Base-by-base conservation (phyloP, 2,888 invertebrate genomes). In the Frankliniella intonsa region DNA sequence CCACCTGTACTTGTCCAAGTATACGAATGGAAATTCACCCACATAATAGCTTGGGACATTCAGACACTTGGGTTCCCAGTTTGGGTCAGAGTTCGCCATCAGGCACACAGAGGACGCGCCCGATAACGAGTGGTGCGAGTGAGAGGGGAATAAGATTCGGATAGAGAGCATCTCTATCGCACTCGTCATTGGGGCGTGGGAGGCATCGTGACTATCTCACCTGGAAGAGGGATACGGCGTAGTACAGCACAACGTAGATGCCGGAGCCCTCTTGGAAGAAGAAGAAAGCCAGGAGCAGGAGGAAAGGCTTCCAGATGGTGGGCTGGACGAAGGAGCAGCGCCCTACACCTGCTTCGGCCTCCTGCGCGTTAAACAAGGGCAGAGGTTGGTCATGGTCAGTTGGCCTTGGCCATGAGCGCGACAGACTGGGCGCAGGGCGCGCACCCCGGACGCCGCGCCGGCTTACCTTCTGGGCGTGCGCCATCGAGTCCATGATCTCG, bases 251-350 rank as follows among this genome's bases (percentile, higher is more conserved):
- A 0, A 93, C 90, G 87, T 94, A 94, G 82, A 94, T 93, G 0
- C 94, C 94, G 0, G 93, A 93, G 86, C 93, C 89, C 86, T 93
- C 93, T 89, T 94, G 94, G 84, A 92, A 90, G 14, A 92, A 87
- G 86, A 93, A 92, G 88, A 94, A 93, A 0, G 90, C 87, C 3
- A 93, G 89, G 1, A 94, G 88, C 49, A 93, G 89, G 3, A 90
- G 86, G 87, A 94, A 93, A 0, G 94, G 94, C 86, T 92, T 93
- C 84, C 93, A 88, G 0, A 93, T 92, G 83, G 90, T 90, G 12
- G 91, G 88, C 81, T 90, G 88, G 81, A 89, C 89, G 85, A 90
- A 89, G 3, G 90, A 86, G 0, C 87, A 88, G 0, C 87, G 86
- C 89, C 89, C 89, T 0, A 85, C 87, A 82, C 88, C 89, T 9